Evolutionary conservation across 1,140 invertebrate species (phyloP).

Genomic region (Habropoda laboriosa): DNA sequence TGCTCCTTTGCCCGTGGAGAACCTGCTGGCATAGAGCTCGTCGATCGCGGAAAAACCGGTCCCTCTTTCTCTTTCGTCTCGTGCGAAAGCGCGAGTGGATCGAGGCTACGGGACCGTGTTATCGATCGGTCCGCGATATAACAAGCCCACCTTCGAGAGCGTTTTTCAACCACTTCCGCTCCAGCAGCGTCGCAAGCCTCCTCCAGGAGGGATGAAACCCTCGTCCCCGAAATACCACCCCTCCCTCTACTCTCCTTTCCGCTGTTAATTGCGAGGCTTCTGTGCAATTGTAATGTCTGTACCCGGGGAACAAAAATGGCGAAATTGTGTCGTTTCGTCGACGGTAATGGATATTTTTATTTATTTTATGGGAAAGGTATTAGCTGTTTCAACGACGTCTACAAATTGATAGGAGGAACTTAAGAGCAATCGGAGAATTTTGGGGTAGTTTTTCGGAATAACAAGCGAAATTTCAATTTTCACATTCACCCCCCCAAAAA

Average conservation of each 20-base stretch:
- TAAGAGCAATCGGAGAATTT: too few species aligned
- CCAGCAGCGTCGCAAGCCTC: background rate
- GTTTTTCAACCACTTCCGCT: constrained; percentile 46
- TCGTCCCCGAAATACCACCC: constrained; percentile 9
- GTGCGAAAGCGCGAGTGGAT: constrained; percentile 57
- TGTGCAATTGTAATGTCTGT: constrained; percentile 8
- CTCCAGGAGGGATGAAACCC: background rate
- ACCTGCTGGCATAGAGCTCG: constrained; percentile 40
- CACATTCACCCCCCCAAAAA: too few species aligned
- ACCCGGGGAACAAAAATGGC: background rate
- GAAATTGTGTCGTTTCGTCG: background rate
- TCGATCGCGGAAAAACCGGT: constrained; percentile 31
- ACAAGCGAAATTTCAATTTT: too few species aligned
- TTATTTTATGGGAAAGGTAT: too few species aligned
- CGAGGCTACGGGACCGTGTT: constrained; percentile 44
- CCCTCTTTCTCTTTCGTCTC: constrained; percentile 49
- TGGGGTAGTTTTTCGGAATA: too few species aligned
- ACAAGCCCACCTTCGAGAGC: constrained; percentile 39
- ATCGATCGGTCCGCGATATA: constrained; percentile 35
- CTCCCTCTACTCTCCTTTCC: background rate
- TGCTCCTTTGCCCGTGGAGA: background rate
- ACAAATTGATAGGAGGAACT: too few species aligned
- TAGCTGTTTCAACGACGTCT: too few species aligned
- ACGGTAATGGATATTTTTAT: background rate
- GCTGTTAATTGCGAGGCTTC: constrained; percentile 20